Conservation (phyloP, 1,140 invertebrate species). For the Mycetomoellerius zeteki region DNA sequence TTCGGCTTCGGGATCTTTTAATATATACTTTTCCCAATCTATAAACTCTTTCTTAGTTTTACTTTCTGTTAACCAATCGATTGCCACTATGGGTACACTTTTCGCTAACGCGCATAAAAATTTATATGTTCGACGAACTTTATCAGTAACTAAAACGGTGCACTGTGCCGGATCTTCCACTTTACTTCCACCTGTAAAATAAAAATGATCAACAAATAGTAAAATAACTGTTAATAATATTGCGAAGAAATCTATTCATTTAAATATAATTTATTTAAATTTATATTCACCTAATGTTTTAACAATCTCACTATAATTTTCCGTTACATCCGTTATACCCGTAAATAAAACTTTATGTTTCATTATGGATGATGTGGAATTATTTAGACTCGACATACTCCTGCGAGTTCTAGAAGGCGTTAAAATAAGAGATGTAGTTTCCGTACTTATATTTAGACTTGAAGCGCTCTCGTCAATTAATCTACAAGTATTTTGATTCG, state of each 20-base stretch:
- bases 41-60: slow-evolving; percentile 76
- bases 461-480: not conserved
- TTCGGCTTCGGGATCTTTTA: slow-evolving; percentile 85
- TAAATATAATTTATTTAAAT: not conserved
- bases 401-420: slow-evolving; percentile 37
- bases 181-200: slow-evolving; percentile 81
- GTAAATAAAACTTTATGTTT: slow-evolving; percentile 79
- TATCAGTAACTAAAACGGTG: slow-evolving; percentile 86
- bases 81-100: slow-evolving; percentile 85
- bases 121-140: slow-evolving; percentile 86
- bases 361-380: not conserved
- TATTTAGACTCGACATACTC: not conserved
- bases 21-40: slow-evolving; percentile 82
- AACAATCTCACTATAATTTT: slow-evolving; percentile 66
- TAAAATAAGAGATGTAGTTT: not conserved
- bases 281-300: slow-evolving; percentile 72
- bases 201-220: not conserved
- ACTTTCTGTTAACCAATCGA: slow-evolving; percentile 84
- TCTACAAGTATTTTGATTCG: not conserved
- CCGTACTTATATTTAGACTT: slow-evolving; percentile 8
- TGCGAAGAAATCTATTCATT: not conserved
- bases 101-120: slow-evolving; percentile 85
- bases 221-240: not conserved
- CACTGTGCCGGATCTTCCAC: slow-evolving; percentile 81
- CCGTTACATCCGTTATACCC: slow-evolving; percentile 77